Base-by-base conservation (phyloP, 2,888 invertebrate species). In the Aspidiotus rigidus region DNA sequence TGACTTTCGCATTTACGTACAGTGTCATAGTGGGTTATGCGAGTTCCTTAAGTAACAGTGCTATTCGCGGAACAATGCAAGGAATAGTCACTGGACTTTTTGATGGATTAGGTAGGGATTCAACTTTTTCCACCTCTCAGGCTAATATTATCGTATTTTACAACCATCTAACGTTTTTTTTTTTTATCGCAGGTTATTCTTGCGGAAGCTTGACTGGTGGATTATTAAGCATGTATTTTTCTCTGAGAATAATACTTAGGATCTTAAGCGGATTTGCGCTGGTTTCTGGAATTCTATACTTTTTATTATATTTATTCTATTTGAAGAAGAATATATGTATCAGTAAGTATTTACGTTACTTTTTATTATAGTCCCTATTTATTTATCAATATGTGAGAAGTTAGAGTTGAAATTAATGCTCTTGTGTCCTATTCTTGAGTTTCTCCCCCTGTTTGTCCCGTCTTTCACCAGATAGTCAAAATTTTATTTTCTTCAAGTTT, bases 41-140 rank as follows among this genome's bases (percentile, higher is more conserved):
- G 2, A 84, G 85, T 0, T 81, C 81, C 1, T 83, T 86, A 6
- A 84, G 86, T 0, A 86, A 86, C 0, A 83, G 83, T 0, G 89
- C 91, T 0, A 86, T 89, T 70, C 88, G 89, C 7, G 90, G 90
- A 8, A 91, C 91, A 0, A 86, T 92, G 70, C 92, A 93, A 77
- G 91, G 91, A 0, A 83, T 92, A 41, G 88, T 90, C 53, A 90
- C 90, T 0, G 91, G 90, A n/a, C 86, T 90, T 85, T 91, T 91
- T 76, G 92, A 92, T 75, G 91, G 91, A 0, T 79, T 90, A 41
- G 88, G 88, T 87, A 49, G 49, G 6, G n/a, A 49, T n/a, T 49
- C 6, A 49, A 13, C 11, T 49, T n/a, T 49, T 11, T 49, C 11
- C n/a, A 13, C 49, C 6, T 49, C n/a, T 49, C 6, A 1, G 9